These are phyloP conservation scores for Staurois parvus DNA, from an alignment of 2,797 vertebrate species.

Conservation along the genomic window DNA sequence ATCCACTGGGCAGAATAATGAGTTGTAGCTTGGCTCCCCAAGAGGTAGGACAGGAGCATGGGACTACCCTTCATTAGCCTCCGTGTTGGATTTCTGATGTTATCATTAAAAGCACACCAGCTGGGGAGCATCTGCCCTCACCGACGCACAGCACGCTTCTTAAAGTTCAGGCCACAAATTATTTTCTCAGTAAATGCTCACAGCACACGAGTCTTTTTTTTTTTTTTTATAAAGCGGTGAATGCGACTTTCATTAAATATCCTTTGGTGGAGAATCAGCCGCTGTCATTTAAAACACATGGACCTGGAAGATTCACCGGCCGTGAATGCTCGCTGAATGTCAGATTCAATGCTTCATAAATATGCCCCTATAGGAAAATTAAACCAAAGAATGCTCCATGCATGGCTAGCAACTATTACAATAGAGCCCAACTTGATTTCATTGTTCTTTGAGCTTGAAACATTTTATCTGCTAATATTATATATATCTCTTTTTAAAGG, in stretches of 20 bases:
- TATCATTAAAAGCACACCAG: neutral
- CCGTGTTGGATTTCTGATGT: neutral
- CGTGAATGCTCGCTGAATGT: too few relatives aligned
- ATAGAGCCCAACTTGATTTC: neutral
- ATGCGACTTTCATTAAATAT: too few relatives aligned
- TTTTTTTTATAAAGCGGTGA: too few relatives aligned
- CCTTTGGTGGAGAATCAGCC: too few relatives aligned
- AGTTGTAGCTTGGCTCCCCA: neutral
- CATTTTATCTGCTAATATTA: too few relatives aligned
- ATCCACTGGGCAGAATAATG: slow-evolving; percentile 49
- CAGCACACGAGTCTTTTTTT: neutral
- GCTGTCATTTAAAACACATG: too few relatives aligned
- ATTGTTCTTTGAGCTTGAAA: too few relatives aligned
- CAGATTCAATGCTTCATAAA: too few relatives aligned
- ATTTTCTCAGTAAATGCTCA: neutral
- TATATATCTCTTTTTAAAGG: too few relatives aligned
- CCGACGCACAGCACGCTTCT: neutral
- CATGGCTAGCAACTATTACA: neutral
- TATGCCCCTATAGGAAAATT: neutral
- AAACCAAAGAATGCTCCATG: neutral
- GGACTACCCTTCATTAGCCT: slow-evolving; percentile 24
- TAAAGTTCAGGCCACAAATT: slow-evolving; percentile 13
- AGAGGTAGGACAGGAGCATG: neutral
- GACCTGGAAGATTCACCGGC: too few relatives aligned
- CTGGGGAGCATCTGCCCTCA: slow-evolving; percentile 7